Conservation (phyloP, 2,113 vertebrate genomes). For the Campylorhamphus procurvoides region DNA sequence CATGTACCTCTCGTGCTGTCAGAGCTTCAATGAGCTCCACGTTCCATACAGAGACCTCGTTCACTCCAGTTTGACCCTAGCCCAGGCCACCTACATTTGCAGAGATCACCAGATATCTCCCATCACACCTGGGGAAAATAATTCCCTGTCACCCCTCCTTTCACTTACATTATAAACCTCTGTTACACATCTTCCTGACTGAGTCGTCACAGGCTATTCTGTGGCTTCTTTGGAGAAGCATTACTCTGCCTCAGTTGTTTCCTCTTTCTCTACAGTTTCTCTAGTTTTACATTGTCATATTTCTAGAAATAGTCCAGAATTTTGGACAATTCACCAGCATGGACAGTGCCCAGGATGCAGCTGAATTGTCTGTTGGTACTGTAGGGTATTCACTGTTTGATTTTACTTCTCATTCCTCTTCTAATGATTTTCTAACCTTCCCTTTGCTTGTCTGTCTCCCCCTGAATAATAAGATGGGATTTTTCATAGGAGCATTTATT, state of each 20-base stretch:
- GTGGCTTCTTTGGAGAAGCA: not conserved
- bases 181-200: not conserved
- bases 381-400: not conserved
- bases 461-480: not conserved
- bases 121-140: not conserved
- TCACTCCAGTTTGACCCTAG: not conserved
- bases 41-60: not conserved
- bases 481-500: not conserved
- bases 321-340: not conserved
- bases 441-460: not conserved
- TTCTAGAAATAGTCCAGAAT: not conserved
- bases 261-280: not conserved
- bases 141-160: not conserved
- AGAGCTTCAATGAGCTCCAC: not conserved
- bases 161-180: not conserved
- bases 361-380: not conserved
- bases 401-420: not conserved
- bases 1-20: not conserved
- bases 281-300: not conserved
- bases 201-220: not conserved
- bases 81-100: not conserved
- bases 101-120: not conserved
- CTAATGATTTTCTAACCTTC: not conserved
- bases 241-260: not conserved
- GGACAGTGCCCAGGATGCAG: not conserved